Conservation (phyloP, 2,888 invertebrate genomes). For the Opisthograptis luteolata region DNA sequence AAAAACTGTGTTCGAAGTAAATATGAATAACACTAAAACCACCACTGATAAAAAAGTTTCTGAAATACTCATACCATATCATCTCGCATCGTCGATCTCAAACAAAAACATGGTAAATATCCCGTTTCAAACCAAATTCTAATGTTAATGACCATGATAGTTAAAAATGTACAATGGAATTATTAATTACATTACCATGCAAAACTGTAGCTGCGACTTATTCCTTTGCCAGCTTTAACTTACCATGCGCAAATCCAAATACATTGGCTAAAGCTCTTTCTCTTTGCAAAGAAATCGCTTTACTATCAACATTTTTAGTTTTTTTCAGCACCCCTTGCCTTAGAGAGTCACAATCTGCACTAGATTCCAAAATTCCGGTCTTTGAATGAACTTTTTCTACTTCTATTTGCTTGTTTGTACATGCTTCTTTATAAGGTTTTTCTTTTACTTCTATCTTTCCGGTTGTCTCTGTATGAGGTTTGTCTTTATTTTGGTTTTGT, state of each 20-base stretch:
- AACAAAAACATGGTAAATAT: no score
- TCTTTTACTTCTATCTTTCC: constrained; percentile 22
- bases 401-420: neutral
- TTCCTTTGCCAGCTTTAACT: constrained; percentile 51
- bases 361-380: neutral
- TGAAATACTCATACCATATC: no score
- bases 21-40: no score
- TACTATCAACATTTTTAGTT: constrained; percentile 28
- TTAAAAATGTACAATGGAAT: no score
- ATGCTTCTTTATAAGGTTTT: neutral
- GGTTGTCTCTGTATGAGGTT: neutral
- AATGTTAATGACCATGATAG: no score
- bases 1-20: no score
- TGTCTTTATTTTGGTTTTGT: constrained; percentile 26
- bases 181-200: no score
- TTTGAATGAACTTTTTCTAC: neutral
- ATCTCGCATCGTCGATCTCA: no score
- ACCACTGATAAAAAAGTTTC: no score
- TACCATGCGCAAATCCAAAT: constrained; percentile 74
- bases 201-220: no score
- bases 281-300: constrained; percentile 37
- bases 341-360: neutral
- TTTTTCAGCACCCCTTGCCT: constrained; percentile 1
- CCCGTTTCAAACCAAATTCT: no score
- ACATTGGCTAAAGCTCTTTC: constrained; percentile 60